A percentile compares a stretch with the other conserved stretches of the same genome.
These are phyloP conservation scores for Sceliomorpha sp. DNA, from an alignment of 2,888 invertebrate species.

Conservation along the genomic window DNA sequence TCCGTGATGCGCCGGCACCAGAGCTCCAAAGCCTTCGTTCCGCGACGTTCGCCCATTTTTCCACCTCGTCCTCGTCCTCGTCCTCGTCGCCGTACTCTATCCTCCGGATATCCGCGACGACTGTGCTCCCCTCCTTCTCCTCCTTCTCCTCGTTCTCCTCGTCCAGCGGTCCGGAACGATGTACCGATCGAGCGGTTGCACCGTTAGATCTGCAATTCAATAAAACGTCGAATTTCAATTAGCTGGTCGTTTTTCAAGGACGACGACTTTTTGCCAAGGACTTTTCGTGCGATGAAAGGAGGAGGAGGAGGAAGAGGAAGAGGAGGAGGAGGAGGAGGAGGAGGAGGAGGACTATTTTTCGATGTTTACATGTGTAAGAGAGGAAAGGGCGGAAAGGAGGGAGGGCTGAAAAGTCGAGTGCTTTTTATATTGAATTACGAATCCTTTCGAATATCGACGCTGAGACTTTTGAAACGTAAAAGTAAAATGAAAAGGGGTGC, in stretches of 20 bases:
- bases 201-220: conserved; percentile 56
- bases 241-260: conserved; percentile 27
- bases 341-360: no score
- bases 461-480: no score
- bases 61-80: conserved; percentile 9
- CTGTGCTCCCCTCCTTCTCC: conserved; percentile 85
- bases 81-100: conserved; percentile 23
- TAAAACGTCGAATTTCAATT: conserved; percentile 34
- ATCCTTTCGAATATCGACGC: no score
- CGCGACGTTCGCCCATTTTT: conserved; percentile 89
- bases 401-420: no score
- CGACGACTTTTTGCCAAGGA: not conserved
- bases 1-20: conserved; percentile 95
- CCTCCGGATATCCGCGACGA: conserved; percentile 79
- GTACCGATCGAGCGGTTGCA: conserved; percentile 14
- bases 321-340: no score
- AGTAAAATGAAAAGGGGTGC: no score
- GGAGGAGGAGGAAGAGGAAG: no score
- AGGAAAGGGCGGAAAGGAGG: no score
- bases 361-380: no score
- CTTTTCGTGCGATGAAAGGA: no score
- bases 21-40: conserved; percentile 93
- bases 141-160: conserved; percentile 1
- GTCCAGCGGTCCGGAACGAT: conserved; percentile 1
- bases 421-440: no score